phyloP scores from a whole-genome alignment of 2,113 vertebrate genomes.

The Boleophthalmus pectinirostris region DNA sequence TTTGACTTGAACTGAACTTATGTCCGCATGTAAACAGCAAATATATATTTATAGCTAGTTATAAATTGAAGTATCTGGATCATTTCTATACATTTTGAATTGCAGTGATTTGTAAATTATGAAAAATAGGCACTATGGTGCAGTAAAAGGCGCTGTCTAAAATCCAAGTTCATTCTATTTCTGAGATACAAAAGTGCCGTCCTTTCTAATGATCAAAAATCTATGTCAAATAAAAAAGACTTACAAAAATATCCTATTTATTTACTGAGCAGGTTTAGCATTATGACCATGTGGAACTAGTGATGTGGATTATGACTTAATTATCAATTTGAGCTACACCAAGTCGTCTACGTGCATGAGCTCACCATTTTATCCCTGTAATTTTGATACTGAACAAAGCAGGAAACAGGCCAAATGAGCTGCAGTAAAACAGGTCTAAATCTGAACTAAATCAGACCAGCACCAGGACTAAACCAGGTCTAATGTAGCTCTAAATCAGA shows the following conservation, averaged over 20 bases:
- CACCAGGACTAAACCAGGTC: too few relatives aligned
- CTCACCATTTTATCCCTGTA: not conserved
- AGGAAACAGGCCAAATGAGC: too few relatives aligned
- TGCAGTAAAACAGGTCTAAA: not conserved
- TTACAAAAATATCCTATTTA: conserved; percentile 5
- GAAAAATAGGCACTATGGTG: conserved; percentile 11
- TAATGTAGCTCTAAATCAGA: too few relatives aligned
- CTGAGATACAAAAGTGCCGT: conserved; percentile 1
- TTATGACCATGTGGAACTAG: not conserved
- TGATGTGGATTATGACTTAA: not conserved
- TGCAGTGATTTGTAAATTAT: conserved; percentile 1
- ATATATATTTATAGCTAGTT: not conserved
- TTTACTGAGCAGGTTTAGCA: not conserved
- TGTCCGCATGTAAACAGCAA: not conserved
- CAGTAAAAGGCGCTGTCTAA: not conserved
- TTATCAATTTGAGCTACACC: not conserved
- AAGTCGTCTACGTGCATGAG: not conserved
- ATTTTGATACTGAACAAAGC: not conserved
- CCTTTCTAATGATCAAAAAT: not conserved
- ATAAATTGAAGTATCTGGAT: not conserved
- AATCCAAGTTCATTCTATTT: not conserved
- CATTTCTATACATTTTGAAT: not conserved
- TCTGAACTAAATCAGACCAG: too few relatives aligned
- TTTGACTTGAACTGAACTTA: not conserved
- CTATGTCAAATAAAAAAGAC: not conserved